phyloP scores from a whole-genome alignment of 2,888 invertebrate species.

The Listrodromus nycthemerus region DNA sequence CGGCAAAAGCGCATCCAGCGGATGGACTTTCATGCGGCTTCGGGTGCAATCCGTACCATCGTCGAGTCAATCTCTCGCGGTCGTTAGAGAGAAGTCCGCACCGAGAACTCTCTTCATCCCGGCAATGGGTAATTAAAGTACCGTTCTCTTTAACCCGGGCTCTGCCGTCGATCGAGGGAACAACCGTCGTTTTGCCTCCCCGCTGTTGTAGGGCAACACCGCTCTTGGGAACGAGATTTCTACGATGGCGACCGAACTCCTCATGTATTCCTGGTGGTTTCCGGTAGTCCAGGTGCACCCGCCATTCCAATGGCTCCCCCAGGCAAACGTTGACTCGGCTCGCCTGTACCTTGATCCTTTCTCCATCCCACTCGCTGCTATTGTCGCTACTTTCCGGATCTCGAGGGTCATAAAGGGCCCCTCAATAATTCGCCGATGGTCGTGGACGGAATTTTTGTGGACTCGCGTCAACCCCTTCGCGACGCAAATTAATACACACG shows the following conservation, averaged over 20 bases:
- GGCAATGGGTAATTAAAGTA: constrained; percentile 44
- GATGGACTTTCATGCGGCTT: constrained; percentile 8
- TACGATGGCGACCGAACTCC: background rate
- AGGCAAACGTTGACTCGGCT: background rate
- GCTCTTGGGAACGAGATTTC: constrained; percentile 12
- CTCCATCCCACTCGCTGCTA: background rate
- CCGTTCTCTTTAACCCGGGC: constrained; percentile 32
- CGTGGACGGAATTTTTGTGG: background rate
- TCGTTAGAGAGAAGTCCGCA: constrained; percentile 13
- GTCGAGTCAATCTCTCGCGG: constrained; percentile 25
- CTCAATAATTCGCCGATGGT: background rate
- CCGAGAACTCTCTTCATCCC: constrained; percentile 32
- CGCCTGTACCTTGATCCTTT: constrained; percentile 15
- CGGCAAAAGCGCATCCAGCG: constrained; percentile 2
- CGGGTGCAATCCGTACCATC: constrained; percentile 31
- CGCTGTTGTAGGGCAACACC: constrained; percentile 7
- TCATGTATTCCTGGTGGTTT: background rate
- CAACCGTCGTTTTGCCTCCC: constrained; percentile 2
- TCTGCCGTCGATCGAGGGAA: background rate
- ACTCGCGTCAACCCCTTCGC: background rate
- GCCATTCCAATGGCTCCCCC: background rate
- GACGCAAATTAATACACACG: background rate
- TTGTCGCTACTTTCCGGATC: background rate
- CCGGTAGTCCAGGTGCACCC: constrained; percentile 27
- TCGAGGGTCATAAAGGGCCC: background rate